phyloP scores from a whole-genome alignment of 2,113 vertebrate species.

The Lophius piscatorius region DNA sequence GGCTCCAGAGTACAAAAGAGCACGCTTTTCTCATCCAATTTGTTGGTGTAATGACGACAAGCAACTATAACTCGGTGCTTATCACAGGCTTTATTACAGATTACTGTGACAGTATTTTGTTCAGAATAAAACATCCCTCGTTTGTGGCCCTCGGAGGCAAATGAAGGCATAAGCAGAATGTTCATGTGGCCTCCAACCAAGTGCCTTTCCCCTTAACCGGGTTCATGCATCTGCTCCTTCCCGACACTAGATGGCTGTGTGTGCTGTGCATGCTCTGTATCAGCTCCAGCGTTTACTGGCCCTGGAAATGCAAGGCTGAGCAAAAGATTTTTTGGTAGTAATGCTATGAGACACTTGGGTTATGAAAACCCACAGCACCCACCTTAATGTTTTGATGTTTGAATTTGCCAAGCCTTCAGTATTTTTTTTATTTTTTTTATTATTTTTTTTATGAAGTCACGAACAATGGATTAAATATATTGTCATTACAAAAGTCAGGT shows the following conservation, averaged over 20 bases:
- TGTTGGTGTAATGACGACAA: constrained; percentile 48
- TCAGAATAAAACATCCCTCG: constrained; percentile 23
- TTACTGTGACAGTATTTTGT: constrained; percentile 26
- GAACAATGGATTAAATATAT: constrained; percentile 70
- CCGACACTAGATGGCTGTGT: constrained; percentile 74
- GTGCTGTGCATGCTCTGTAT: constrained; percentile 50
- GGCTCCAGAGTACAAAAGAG: constrained; percentile 26
- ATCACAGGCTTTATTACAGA: constrained; percentile 41
- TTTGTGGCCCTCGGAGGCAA: constrained; percentile 46
- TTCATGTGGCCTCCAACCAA: constrained; percentile 12
- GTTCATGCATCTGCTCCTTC: constrained; percentile 37
- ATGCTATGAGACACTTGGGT: constrained; percentile 76
- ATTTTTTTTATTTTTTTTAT: no score
- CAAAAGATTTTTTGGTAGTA: constrained; percentile 72
- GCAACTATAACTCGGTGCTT: constrained; percentile 23
- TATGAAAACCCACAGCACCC: constrained; percentile 77
- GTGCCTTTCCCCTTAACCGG: constrained; percentile 1
- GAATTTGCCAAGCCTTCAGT: constrained; percentile 67
- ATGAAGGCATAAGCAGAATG: constrained; percentile 14
- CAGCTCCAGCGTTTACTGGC: constrained; percentile 40
- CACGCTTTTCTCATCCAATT: constrained; percentile 32
- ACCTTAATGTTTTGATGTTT: constrained; percentile 79
- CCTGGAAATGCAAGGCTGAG: constrained; percentile 63
- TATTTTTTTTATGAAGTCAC: constrained; percentile 61
- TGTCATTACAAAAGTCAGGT: constrained; percentile 69